Evolutionary conservation across 2,113 vertebrate genomes (phyloP).

Genomic region (Colossoma macropomum): DNA sequence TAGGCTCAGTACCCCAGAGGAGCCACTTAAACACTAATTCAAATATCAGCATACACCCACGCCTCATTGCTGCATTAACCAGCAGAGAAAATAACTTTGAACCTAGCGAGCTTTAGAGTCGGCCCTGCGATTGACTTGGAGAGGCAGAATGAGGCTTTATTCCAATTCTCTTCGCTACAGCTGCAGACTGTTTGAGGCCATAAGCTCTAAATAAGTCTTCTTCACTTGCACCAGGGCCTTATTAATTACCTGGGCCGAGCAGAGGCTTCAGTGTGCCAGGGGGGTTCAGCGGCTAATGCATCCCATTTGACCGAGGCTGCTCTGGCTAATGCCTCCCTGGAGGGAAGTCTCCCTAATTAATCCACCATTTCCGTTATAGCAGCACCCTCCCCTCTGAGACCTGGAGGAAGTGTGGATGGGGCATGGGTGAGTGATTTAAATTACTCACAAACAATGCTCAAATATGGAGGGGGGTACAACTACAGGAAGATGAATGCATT

Average conservation of each 20-base stretch:
- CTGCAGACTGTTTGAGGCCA: slow-evolving; percentile 55
- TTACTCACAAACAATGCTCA: slow-evolving; percentile 54
- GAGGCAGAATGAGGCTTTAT: slow-evolving; percentile 58
- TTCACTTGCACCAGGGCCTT: slow-evolving; percentile 59
- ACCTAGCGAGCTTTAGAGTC: slow-evolving; percentile 50
- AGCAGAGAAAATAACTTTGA: slow-evolving; percentile 55
- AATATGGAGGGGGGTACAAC: slow-evolving; percentile 4
- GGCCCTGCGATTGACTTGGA: slow-evolving; percentile 51
- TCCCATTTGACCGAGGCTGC: slow-evolving; percentile 79
- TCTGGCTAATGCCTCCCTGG: slow-evolving; percentile 86
- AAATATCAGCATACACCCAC: slow-evolving; percentile 48
- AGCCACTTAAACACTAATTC: slow-evolving; percentile 50
- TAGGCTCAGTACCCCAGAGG: slow-evolving; percentile 27
- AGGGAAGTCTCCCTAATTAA: slow-evolving; percentile 92
- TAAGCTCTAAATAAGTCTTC: slow-evolving; percentile 55
- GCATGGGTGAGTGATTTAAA: slow-evolving; percentile 65
- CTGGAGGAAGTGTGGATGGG: slow-evolving; percentile 67
- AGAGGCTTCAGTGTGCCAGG: slow-evolving; percentile 73
- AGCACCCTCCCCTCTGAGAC: slow-evolving; percentile 83
- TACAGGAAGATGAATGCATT: slow-evolving; percentile 15
- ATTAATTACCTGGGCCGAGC: slow-evolving; percentile 76
- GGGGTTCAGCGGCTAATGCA: slow-evolving; percentile 73
- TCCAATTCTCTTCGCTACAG: slow-evolving; percentile 55
- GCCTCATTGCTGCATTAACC: slow-evolving; percentile 61
- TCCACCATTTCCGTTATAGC: slow-evolving; percentile 93